phyloP scores from a whole-genome alignment of 2,888 invertebrate species.

The Lochmaea capreae region DNA sequence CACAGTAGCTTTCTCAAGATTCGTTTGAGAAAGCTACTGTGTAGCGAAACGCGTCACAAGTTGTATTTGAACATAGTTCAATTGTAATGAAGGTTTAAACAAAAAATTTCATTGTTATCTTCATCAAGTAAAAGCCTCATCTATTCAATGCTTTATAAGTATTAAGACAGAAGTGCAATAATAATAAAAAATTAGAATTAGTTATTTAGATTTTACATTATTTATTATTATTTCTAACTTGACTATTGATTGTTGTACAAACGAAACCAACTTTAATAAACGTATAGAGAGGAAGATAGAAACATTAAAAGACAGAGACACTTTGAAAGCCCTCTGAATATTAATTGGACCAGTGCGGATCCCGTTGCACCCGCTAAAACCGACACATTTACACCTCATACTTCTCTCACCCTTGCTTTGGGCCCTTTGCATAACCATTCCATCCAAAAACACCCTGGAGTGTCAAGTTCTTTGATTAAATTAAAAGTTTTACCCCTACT shows the following conservation, averaged over 20 bases:
- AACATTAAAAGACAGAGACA: slow-evolving; percentile 23
- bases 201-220: no score
- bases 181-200: no score
- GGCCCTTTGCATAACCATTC: slow-evolving; percentile 56
- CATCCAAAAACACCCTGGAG: slow-evolving; percentile 65
- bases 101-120: no score
- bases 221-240: slow-evolving; percentile 35
- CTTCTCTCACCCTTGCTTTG: slow-evolving; percentile 54
- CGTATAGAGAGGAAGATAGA: slow-evolving; percentile 32
- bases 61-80: no score
- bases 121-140: no score
- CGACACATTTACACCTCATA: slow-evolving; percentile 66
- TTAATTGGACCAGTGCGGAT: slow-evolving; percentile 62
- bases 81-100: no score
- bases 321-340: slow-evolving; percentile 56
- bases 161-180: no score
- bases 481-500: slow-evolving; percentile 65
- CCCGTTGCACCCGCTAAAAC: slow-evolving; percentile 61
- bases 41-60: no score
- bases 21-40: no score
- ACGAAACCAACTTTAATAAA: slow-evolving; percentile 37
- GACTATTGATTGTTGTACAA: slow-evolving; percentile 44
- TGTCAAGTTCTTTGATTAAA: slow-evolving; percentile 68
- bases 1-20: no score
- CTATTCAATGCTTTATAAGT: no score